Conservation (phyloP, 2,797 vertebrate species). For the Pipistrellus kuhlii region DNA sequence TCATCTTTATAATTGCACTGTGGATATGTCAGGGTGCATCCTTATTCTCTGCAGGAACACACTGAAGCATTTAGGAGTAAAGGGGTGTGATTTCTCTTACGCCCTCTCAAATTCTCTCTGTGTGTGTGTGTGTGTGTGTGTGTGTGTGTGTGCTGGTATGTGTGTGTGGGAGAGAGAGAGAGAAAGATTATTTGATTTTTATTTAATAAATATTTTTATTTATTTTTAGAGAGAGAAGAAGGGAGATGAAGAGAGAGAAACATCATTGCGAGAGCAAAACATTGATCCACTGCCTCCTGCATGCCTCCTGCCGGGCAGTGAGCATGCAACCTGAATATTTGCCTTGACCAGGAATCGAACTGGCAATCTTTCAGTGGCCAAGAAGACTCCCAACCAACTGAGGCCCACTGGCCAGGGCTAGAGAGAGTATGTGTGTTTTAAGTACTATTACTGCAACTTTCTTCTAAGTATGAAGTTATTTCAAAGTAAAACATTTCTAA, state of each 20-base stretch:
- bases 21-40: not conserved
- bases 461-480: not conserved
- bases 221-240: too few relatives aligned
- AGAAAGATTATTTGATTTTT: too few relatives aligned
- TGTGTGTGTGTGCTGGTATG: not conserved
- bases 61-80: not conserved
- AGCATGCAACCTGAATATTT: too few relatives aligned
- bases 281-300: too few relatives aligned
- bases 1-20: not conserved
- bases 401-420: too few relatives aligned
- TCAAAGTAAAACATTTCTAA: slow-evolving; percentile 22
- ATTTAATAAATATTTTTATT: too few relatives aligned
- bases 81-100: not conserved
- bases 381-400: too few relatives aligned
- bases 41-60: not conserved
- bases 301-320: too few relatives aligned
- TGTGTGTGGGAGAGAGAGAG: not conserved
- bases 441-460: slow-evolving; percentile 27
- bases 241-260: too few relatives aligned
- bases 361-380: too few relatives aligned
- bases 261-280: too few relatives aligned
- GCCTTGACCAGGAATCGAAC: too few relatives aligned
- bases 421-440: not conserved
- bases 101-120: not conserved
- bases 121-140: not conserved